Evolutionary conservation across 2,113 vertebrate species (phyloP).

Genomic region (Hippocampus barbouri): DNA sequence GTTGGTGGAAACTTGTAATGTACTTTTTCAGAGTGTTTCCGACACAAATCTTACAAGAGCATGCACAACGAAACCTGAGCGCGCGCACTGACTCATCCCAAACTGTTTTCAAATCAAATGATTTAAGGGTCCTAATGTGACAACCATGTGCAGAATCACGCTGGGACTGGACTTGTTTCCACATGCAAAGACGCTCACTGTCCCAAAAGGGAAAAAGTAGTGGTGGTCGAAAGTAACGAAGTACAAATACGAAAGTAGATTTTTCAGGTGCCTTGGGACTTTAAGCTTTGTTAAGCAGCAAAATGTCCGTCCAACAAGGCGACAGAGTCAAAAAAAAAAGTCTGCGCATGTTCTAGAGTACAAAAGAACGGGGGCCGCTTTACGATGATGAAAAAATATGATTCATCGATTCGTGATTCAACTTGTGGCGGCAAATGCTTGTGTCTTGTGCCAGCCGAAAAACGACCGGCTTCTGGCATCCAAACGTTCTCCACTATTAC

Average conservation of each 20-base stretch:
- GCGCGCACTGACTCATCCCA: constrained; percentile 1
- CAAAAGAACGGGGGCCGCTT: too few relatives aligned
- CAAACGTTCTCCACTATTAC: too few relatives aligned
- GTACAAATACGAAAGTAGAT: background rate
- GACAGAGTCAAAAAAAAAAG: too few relatives aligned
- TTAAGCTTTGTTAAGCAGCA: too few relatives aligned
- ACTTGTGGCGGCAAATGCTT: too few relatives aligned
- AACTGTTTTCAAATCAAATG: constrained; percentile 15
- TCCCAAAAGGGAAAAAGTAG: background rate
- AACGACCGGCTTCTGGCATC: too few relatives aligned
- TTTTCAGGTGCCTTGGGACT: background rate
- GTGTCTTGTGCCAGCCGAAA: too few relatives aligned
- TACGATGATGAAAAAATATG: too few relatives aligned
- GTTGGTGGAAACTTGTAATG: background rate
- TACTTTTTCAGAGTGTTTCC: background rate
- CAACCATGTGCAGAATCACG: constrained; percentile 31
- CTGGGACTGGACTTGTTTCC: constrained; percentile 8
- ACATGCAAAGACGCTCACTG: constrained; percentile 7
- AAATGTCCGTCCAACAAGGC: too few relatives aligned
- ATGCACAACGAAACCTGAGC: background rate
- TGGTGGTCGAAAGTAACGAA: background rate
- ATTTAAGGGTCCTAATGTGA: constrained; percentile 29
- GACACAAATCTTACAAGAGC: constrained; percentile 1
- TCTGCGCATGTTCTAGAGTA: too few relatives aligned
- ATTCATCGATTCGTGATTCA: too few relatives aligned